Conservation (phyloP, 2,888 invertebrate species). For the Drosophila birchii region DNA sequence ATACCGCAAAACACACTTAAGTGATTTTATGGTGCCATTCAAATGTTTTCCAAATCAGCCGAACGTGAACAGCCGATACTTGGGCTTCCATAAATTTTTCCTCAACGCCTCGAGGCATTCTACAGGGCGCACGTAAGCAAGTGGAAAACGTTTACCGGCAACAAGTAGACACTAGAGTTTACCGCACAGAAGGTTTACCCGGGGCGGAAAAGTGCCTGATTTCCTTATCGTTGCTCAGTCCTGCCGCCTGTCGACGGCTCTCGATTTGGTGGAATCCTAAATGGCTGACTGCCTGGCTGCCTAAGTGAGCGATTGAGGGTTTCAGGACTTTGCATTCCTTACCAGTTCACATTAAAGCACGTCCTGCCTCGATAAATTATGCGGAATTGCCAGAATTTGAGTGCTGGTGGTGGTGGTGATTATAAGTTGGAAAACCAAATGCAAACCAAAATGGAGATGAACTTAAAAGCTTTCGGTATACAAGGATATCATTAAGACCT, state of each 20-base stretch:
- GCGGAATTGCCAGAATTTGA: neutral
- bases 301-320: conserved; percentile 42
- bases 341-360: conserved; percentile 33
- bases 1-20: conserved; percentile 61
- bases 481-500: no score
- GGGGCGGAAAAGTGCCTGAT: conserved; percentile 21
- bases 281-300: conserved; percentile 38
- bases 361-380: conserved; percentile 18
- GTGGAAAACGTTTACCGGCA: conserved; percentile 60
- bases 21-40: conserved; percentile 71
- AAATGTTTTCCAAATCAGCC: conserved; percentile 71
- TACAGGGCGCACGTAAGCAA: conserved; percentile 9
- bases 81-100: conserved; percentile 53
- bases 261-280: conserved; percentile 36
- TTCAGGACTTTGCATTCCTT: conserved; percentile 42
- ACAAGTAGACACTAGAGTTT: conserved; percentile 57
- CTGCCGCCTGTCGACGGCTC: conserved; percentile 25
- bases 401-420: neutral
- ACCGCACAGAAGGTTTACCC: conserved; percentile 3
- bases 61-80: conserved; percentile 41
- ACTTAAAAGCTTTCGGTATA: neutral
- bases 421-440: neutral
- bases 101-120: conserved; percentile 31
- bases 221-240: conserved; percentile 31
- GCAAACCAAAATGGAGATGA: neutral